A percentile compares a stretch with the other conserved stretches of the same genome.
These are phyloP conservation scores for Bufo gargarizans DNA, from an alignment of 2,113 vertebrate species.

Conservation along the genomic window DNA sequence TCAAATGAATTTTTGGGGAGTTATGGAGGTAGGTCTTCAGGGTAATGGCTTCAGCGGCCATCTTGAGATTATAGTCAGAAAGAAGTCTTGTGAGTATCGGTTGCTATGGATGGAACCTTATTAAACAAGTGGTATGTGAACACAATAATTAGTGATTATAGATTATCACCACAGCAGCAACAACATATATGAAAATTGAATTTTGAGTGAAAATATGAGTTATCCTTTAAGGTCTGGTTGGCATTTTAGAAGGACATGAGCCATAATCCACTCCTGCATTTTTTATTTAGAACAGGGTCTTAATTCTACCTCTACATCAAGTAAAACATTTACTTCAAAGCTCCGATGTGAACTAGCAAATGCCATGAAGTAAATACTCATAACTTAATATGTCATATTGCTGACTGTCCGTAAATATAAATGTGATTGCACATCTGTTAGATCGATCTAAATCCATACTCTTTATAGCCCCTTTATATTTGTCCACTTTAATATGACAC, in stretches of 20 bases:
- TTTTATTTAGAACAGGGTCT: background rate
- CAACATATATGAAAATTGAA: too few species aligned
- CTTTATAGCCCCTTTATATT: background rate
- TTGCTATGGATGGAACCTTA: too few species aligned
- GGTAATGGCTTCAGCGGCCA: too few species aligned
- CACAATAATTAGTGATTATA: too few species aligned
- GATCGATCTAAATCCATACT: background rate
- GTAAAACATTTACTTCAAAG: background rate
- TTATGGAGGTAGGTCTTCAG: too few species aligned
- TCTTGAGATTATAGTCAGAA: too few species aligned
- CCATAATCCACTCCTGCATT: background rate
- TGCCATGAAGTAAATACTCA: background rate
- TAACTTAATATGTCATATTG: background rate
- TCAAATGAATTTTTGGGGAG: too few species aligned
- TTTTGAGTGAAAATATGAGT: too few species aligned
- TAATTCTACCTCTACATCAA: background rate
- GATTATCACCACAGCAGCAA: too few species aligned
- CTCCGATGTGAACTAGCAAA: background rate
- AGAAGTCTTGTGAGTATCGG: too few species aligned
- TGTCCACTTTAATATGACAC: background rate
- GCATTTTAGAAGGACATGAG: background rate
- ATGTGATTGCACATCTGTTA: background rate
- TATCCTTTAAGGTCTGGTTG: background rate
- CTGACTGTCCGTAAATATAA: background rate
- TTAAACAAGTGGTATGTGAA: too few species aligned